Base-by-base conservation (phyloP, 37 sponge, comb jelly and placozoan genomes). In the Halichondria panicea region DNA sequence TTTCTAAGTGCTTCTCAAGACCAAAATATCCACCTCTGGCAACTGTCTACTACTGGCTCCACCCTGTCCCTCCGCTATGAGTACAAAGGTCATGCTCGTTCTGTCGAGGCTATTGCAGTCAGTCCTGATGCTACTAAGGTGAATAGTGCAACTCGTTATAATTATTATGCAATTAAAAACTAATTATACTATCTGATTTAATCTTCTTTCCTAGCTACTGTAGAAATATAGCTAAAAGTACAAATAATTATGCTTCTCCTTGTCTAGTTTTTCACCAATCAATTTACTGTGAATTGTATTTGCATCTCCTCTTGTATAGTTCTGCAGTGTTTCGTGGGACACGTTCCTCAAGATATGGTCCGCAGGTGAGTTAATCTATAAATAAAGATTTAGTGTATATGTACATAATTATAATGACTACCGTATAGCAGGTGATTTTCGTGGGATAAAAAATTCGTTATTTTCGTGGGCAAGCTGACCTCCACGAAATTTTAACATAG, bases 1-100 rank as follows among this genome's bases (percentile, higher is more conserved):
- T 87, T 89, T 72, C 43, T 89, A 18, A 86, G 81, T 75, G 87
- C 81, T 1, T 93, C 94, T 36, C 94, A 93, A 32, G 94, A 93
- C 61, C 87, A 89, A 66, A 59, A 75, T 54, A 62, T 90, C 24
- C 73, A 66, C 35, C 31, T 93, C 2, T 93, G 91, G 87, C 1
- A 38, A 25, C 55, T 1, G 28, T 9, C 61, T 7, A 8, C 61
- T 24, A 44, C 27, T n/a, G 71, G 55, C 6, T 39, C 30, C 15
- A 38, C 43, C 25, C 21, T 30, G 9, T 54, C 37, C 15, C 32
- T 71, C 13, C 55, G 71, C 32, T 53, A 84, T 42, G 36, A 39
- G 39, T 89, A 72, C 79, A 93, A 90, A 66, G 94, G 94, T 43
- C 94, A 93, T 67, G 75, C 85, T 24, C 79, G 72, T 22, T 81